Conservation (phyloP, 2,113 vertebrate species). For the Mandrillus leucophaeus region DNA sequence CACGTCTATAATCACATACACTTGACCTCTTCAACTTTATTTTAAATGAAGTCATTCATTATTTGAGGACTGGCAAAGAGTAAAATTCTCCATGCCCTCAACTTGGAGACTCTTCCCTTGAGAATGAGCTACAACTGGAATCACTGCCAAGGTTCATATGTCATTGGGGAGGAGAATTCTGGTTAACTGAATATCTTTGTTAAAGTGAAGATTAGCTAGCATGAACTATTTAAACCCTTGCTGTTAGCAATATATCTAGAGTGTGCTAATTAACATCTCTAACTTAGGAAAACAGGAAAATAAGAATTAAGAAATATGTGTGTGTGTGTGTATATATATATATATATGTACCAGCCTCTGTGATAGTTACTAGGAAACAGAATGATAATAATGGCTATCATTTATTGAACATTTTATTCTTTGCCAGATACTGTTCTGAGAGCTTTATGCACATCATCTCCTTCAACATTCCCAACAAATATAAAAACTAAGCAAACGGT, state of each 20-base stretch:
- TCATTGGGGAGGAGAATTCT: not conserved
- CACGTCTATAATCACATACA: slow-evolving; percentile 12
- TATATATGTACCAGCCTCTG: not conserved
- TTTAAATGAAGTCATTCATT: slow-evolving; percentile 41
- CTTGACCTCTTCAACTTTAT: slow-evolving; percentile 20
- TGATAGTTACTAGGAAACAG: not conserved
- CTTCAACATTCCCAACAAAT: not conserved
- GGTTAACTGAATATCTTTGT: not conserved
- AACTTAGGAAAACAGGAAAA: not conserved
- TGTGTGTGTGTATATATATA: not conserved
- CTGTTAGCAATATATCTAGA: not conserved
- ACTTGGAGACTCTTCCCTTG: not conserved
- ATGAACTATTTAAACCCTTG: not conserved
- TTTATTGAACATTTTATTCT: not conserved
- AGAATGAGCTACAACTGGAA: not conserved
- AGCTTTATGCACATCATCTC: not conserved
- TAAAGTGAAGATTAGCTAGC: not conserved
- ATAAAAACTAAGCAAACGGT: not conserved
- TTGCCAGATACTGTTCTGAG: not conserved
- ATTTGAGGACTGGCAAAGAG: not conserved
- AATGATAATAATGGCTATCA: not conserved
- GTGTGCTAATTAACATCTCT: not conserved
- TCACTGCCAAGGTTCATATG: not conserved
- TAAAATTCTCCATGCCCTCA: not conserved
- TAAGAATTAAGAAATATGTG: not conserved